Evolutionary conservation across 2,888 invertebrate genomes (phyloP), one percentile per base, ranked within the genome.

Genomic region (Carpatolechia fugitivella): DNA sequence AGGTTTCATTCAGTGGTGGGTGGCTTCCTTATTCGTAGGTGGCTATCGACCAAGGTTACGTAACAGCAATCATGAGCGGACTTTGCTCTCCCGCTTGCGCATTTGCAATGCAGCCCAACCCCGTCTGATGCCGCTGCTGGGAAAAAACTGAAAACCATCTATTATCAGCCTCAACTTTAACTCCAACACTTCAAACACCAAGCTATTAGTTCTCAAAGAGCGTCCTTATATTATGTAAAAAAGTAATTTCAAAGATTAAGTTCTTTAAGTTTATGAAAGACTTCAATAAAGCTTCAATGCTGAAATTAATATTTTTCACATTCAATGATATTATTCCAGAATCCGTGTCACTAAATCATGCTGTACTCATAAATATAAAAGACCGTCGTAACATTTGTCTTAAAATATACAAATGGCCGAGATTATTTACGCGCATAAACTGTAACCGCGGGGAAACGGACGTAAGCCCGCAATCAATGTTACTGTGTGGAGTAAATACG

Each of bases 401-500:
- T 24, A 24, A 24, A 24, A 24, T 24, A 24, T 24, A 24, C 24
- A 24, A 24, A 24, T 24, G 6, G 24, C 24, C 3, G 24, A 24
- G 24, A 24, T 24, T 24, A 24, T 24, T 4, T 24, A 24, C 24
- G 24, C 24, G 24, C 24, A 24, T 24, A 24, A 24, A 24, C 24
- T 24, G 24, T 24, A 24, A 24, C 24, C 6, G 24, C 24, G 3
- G 3, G 24, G 24, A 46, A 59, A 60, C 51, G 55, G 56, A 56
- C 65, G 61, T 68, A 69, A 70, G 72, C 65, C 55, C 59, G 57
- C 59, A 65, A 74, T 68, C 69, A 60, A 68, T 66, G 63, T 61
- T 61, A 60, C 66, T 55, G 64, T 67, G 58, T 60, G 55, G 61
- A 56, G 64, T 77, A 82, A 81, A 76, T 71, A 63, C 55, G 60